Evolutionary conservation across 2,113 vertebrate genomes (phyloP).

Genomic region (Dasyprocta punctata): DNA sequence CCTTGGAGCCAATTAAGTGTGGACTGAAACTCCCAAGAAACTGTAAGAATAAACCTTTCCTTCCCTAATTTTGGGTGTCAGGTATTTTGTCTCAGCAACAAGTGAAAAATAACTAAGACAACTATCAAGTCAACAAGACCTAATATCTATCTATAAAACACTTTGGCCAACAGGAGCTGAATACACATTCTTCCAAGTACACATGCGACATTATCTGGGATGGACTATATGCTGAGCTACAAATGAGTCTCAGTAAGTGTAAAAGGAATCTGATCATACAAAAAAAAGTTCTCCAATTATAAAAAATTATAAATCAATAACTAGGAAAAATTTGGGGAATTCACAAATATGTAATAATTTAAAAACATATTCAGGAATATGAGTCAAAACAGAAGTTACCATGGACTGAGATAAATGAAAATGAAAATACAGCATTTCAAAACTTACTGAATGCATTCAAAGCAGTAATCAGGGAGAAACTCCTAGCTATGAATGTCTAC

Average conservation of each 20-base stretch:
- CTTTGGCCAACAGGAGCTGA: neutral
- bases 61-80: no score
- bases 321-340: neutral
- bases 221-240: neutral
- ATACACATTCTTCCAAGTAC: neutral
- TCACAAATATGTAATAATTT: neutral
- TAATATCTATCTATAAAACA: neutral
- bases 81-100: no score
- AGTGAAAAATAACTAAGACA: no score
- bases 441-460: neutral
- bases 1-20: no score
- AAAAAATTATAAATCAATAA: neutral
- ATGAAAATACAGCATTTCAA: neutral
- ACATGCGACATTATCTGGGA: neutral
- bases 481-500: neutral
- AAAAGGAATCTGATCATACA: neutral
- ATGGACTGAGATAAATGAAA: neutral
- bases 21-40: no score
- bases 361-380: neutral
- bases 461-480: neutral
- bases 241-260: neutral
- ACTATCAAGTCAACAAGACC: neutral
- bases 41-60: no score
- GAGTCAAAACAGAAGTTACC: neutral
- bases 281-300: neutral